Evolutionary conservation across 2,888 invertebrate genomes (phyloP).

Genomic region (Phyllotreta cruciferae): DNA sequence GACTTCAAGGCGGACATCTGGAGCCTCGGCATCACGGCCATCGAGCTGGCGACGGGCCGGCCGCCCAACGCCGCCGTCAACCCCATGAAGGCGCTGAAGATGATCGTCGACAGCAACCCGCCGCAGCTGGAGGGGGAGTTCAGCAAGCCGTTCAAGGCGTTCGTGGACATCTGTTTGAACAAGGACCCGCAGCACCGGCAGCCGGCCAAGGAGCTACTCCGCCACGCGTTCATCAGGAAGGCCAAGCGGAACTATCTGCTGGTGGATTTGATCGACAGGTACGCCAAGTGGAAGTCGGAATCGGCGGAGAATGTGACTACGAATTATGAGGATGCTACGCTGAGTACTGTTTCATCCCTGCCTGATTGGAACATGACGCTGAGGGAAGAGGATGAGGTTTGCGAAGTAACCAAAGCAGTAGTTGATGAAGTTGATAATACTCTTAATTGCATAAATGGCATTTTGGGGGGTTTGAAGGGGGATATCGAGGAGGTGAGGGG

Average conservation of each 20-base stretch:
- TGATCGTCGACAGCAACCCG: slow-evolving; percentile 95
- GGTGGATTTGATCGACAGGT: slow-evolving; percentile 97
- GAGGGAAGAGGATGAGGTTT: slow-evolving; percentile 7
- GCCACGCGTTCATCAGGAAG: slow-evolving; percentile 95
- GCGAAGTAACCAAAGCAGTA: neutral
- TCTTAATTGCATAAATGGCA: slow-evolving; percentile 4
- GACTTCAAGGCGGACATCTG: slow-evolving; percentile 97
- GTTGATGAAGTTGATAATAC: neutral
- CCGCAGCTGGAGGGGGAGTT: slow-evolving; percentile 92
- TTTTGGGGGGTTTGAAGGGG: neutral
- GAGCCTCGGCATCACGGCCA: slow-evolving; percentile 96
- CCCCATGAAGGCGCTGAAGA: slow-evolving; percentile 93
- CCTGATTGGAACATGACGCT: slow-evolving; percentile 32
- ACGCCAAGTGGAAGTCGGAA: slow-evolving; percentile 94
- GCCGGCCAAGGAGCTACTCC: slow-evolving; percentile 95
- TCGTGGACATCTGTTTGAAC: slow-evolving; percentile 96
- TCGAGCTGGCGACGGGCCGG: slow-evolving; percentile 94
- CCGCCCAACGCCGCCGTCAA: slow-evolving; percentile 97
- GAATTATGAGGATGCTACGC: slow-evolving; percentile 68
- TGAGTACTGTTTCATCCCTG: slow-evolving; percentile 5
- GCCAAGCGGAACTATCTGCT: slow-evolving; percentile 98
- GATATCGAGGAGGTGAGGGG: slow-evolving; percentile 13
- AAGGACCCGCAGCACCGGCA: slow-evolving; percentile 99
- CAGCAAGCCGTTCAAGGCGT: slow-evolving; percentile 92
- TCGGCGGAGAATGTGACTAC: slow-evolving; percentile 90